Percentiles rank a stretch among this genome's conserved stretches.
Evolutionary conservation across 2,797 vertebrate species (phyloP).

Genomic region (Microhierax caerulescens): DNA sequence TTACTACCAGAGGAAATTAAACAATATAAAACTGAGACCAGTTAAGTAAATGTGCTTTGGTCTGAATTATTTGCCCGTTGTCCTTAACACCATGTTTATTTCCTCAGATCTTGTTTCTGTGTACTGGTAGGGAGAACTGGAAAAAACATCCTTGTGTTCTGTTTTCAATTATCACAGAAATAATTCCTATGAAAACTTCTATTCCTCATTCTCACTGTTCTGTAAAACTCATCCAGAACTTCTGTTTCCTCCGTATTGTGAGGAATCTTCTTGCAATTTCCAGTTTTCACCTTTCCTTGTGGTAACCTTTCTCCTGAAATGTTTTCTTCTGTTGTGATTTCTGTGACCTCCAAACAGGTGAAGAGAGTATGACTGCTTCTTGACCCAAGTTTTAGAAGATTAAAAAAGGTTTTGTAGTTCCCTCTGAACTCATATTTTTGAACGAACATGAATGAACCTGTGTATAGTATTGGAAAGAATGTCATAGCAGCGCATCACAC

Average conservation of each 20-base stretch:
- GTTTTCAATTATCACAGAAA: not conserved
- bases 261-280: not conserved
- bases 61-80: not conserved
- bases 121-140: not conserved
- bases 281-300: not conserved
- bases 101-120: not conserved
- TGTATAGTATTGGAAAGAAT: not conserved
- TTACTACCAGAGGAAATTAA: not conserved
- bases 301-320: not conserved
- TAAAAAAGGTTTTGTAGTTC: not conserved
- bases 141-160: not conserved
- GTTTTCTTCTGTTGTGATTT: not conserved
- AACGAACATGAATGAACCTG: not conserved
- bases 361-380: not conserved
- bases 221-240: not conserved
- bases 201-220: not conserved
- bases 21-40: not conserved
- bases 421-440: not conserved
- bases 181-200: not conserved
- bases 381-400: not conserved
- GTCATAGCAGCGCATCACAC: not conserved
- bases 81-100: accelerated
- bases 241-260: not conserved
- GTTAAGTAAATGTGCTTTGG: not conserved
- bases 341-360: not conserved